Evolutionary conservation across 2,113 vertebrate species (phyloP).

Genomic region (Corythornis madagascariensis): DNA sequence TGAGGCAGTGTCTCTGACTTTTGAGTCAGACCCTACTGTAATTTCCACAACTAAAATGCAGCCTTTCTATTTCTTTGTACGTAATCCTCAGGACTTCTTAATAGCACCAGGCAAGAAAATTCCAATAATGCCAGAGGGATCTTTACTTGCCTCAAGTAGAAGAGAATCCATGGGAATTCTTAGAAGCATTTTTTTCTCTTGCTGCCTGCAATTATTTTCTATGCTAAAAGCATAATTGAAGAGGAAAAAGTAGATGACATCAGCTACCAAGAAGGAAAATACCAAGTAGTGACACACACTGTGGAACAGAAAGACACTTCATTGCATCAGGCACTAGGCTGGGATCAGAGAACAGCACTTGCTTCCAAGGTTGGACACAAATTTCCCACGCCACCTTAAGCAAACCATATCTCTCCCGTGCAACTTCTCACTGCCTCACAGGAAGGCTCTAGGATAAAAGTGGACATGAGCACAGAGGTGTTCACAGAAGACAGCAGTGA

Average conservation of each 20-base stretch:
- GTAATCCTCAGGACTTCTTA: neutral
- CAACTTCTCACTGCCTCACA: neutral
- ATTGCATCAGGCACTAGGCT: neutral
- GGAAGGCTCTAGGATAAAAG: neutral
- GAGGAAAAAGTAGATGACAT: conserved; percentile 6
- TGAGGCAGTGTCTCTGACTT: conserved; percentile 58
- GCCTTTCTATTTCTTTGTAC: conserved; percentile 36
- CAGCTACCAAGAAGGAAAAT: conserved; percentile 16
- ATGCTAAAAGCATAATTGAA: conserved; percentile 22
- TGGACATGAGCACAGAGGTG: neutral
- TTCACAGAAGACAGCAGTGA: neutral
- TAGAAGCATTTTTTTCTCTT: conserved; percentile 45
- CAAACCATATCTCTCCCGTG: neutral
- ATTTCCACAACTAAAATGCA: conserved; percentile 46
- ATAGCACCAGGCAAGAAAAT: conserved; percentile 29
- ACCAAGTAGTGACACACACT: neutral
- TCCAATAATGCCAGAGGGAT: conserved; percentile 30
- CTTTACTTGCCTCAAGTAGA: conserved; percentile 28
- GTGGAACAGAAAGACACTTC: conserved; percentile 29
- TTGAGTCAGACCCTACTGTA: conserved; percentile 1
- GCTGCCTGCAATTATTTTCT: conserved; percentile 52
- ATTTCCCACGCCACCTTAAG: neutral
- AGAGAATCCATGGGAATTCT: conserved; percentile 51
- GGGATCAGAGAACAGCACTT: neutral
- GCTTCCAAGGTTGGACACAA: neutral